Conservation (phyloP, 2,888 invertebrate genomes). For the Ochropleura leucogaster region DNA sequence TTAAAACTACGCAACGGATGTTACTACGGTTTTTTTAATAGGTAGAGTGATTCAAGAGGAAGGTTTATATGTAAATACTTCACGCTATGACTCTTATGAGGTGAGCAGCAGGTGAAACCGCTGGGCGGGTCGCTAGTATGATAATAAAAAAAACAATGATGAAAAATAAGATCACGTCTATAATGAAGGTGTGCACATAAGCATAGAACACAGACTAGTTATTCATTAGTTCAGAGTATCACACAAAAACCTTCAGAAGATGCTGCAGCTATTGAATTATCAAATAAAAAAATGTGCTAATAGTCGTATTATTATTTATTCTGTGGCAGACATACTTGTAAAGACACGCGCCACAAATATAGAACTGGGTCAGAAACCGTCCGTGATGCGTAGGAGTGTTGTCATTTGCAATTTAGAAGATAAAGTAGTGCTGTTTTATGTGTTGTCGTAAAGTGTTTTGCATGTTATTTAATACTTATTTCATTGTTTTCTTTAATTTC, state of each 20-base stretch:
- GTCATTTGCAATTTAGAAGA: slow-evolving; percentile 62
- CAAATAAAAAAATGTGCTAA: slow-evolving; percentile 13
- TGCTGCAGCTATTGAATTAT: neutral
- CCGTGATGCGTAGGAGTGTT: slow-evolving; percentile 69
- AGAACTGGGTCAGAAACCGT: slow-evolving; percentile 75
- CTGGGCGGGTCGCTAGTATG: no score
- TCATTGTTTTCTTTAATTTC: slow-evolving; percentile 23
- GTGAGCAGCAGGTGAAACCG: no score
- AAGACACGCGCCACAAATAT: slow-evolving; percentile 58
- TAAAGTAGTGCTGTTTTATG: slow-evolving; percentile 52
- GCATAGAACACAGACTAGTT: neutral
- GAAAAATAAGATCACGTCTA: neutral
- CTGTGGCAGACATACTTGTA: slow-evolving; percentile 40
- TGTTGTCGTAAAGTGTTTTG: slow-evolving; percentile 49
- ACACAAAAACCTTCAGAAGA: neutral
- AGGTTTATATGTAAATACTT: no score
- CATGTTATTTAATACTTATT: slow-evolving; percentile 43
- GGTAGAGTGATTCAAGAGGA: no score
- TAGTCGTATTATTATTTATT: slow-evolving; percentile 48
- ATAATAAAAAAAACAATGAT: no score
- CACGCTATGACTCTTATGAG: no score
- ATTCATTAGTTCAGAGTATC: neutral
- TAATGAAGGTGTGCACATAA: neutral
- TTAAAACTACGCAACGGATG: no score
- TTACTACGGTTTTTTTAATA: no score